Percentiles rank a stretch among this genome's conserved stretches.
These are phyloP conservation scores for Oenanthe melanoleuca DNA, from an alignment of 2,113 vertebrate species.

Conservation along the genomic window DNA sequence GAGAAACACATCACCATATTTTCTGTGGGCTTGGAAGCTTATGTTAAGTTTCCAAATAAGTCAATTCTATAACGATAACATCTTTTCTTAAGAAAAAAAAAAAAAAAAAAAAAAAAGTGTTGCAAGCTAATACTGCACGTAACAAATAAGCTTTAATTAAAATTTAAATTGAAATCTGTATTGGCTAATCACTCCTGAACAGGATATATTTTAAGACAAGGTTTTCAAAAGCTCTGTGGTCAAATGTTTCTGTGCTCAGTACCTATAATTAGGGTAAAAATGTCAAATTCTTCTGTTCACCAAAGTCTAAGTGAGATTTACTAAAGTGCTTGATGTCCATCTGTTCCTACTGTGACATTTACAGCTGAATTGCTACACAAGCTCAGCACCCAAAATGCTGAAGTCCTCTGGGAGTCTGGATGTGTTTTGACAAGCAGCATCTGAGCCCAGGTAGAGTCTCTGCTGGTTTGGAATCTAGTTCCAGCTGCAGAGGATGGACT, in stretches of 20 bases:
- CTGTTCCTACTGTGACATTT: conserved; percentile 27
- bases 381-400: conserved; percentile 13
- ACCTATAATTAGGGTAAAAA: conserved; percentile 38
- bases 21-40: conserved; percentile 84
- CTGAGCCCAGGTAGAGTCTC: neutral
- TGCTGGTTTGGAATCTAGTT: neutral
- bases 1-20: conserved; percentile 79
- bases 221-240: conserved; percentile 28
- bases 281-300: neutral
- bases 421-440: neutral
- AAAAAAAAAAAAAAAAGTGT: conserved; percentile 61
- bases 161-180: conserved; percentile 61
- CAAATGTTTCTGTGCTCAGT: neutral
- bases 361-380: conserved; percentile 2
- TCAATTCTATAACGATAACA: conserved; percentile 81
- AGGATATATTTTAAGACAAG: conserved; percentile 4
- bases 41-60: conserved; percentile 85
- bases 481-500: neutral
- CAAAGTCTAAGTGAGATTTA: neutral
- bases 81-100: conserved; percentile 70
- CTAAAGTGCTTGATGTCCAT: neutral
- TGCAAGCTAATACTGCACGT: conserved; percentile 69
- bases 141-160: conserved; percentile 77
- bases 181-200: conserved; percentile 14
- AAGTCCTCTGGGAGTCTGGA: neutral